phyloP scores from a whole-genome alignment of 2,113 vertebrate genomes.

The Marcusenius ussheri region DNA sequence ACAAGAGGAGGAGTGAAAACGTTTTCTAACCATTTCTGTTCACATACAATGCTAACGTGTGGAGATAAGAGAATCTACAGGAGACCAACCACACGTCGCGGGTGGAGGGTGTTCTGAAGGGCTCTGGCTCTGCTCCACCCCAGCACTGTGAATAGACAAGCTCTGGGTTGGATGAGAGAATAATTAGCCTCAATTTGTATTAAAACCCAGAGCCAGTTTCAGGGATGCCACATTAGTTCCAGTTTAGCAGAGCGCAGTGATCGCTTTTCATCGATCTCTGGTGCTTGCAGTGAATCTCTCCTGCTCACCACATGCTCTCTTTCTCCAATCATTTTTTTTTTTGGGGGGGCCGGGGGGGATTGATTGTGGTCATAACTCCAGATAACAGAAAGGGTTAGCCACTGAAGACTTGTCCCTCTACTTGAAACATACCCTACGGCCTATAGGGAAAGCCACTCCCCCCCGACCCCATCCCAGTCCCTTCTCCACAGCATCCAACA shows the following conservation, averaged over 20 bases:
- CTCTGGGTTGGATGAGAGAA: slow-evolving; percentile 38
- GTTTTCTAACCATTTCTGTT: not conserved
- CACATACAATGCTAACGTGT: not conserved
- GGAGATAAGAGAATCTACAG: not conserved
- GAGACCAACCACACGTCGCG: not conserved
- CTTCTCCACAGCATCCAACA: slow-evolving; percentile 40
- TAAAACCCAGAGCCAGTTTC: slow-evolving; percentile 46
- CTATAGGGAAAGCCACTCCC: slow-evolving; percentile 46
- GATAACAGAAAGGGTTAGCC: slow-evolving; percentile 39
- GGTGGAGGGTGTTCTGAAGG: slow-evolving; percentile 18
- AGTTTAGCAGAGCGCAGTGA: slow-evolving; percentile 46
- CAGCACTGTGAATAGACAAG: slow-evolving; percentile 34
- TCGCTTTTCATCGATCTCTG: slow-evolving; percentile 52
- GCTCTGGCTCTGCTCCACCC: slow-evolving; percentile 32
- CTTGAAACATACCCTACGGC: slow-evolving; percentile 50
- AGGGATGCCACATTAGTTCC: slow-evolving; percentile 61
- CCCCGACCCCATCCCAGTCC: slow-evolving; percentile 21
- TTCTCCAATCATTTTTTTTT: slow-evolving; percentile 34
- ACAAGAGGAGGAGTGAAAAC: not conserved
- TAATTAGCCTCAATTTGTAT: slow-evolving; percentile 70
- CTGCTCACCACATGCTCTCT: slow-evolving; percentile 33
- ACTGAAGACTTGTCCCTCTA: slow-evolving; percentile 31
- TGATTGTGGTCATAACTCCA: slow-evolving; percentile 39
- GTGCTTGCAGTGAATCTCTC: slow-evolving; percentile 45
- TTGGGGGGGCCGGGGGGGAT: not conserved